These are phyloP conservation scores for Narcine bancroftii DNA, from an alignment of 2,113 vertebrate species.

Conservation along the genomic window DNA sequence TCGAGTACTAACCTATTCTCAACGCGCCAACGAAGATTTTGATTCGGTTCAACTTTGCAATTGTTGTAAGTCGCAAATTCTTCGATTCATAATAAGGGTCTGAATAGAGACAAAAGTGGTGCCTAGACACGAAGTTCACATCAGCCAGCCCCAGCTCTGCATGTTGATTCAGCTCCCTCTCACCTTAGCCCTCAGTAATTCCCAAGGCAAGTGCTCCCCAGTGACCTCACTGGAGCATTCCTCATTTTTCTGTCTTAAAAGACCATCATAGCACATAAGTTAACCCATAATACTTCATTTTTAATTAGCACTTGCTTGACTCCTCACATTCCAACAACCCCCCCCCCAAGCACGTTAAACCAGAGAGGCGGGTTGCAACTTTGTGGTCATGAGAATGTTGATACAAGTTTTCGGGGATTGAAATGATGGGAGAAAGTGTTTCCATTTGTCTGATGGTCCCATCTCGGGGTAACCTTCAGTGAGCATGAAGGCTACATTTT, in stretches of 20 bases:
- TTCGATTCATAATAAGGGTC: background rate
- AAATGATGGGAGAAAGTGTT: background rate
- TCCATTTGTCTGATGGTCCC: conserved; percentile 7
- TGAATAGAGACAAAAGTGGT: background rate
- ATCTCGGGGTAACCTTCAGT: background rate
- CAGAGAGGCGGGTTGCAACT: too few relatives aligned
- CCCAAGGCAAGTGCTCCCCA: background rate
- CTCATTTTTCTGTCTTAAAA: background rate
- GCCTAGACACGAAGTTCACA: background rate
- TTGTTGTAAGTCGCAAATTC: background rate
- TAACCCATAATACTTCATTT: too few relatives aligned
- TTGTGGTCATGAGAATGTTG: background rate
- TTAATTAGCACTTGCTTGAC: too few relatives aligned
- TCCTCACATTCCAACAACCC: too few relatives aligned
- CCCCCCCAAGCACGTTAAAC: too few relatives aligned
- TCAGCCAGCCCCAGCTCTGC: background rate
- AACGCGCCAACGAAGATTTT: background rate
- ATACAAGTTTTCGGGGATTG: background rate
- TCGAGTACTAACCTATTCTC: too few relatives aligned
- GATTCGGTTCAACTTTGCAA: background rate
- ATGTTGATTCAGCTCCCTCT: background rate
- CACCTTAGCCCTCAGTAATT: background rate
- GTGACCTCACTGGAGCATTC: background rate
- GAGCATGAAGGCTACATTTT: background rate
- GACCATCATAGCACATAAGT: too few relatives aligned